These are phyloP conservation scores for Sialis fuliginosa DNA, from an alignment of 2,888 invertebrate genomes.

Conservation along the genomic window DNA sequence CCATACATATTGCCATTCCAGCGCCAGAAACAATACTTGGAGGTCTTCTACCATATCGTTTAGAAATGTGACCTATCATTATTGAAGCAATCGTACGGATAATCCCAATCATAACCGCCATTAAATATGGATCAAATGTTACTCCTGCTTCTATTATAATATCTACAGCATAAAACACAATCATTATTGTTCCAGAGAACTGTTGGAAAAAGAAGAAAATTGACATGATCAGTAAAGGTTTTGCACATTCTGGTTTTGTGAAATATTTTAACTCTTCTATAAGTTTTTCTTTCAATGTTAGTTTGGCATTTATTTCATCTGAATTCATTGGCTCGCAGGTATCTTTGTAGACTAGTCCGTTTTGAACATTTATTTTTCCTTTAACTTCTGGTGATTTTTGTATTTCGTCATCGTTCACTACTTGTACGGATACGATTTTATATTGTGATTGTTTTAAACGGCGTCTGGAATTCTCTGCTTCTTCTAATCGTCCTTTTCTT, in stretches of 20 bases:
- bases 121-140: conserved; percentile 26
- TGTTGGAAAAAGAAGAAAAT: conserved; percentile 38
- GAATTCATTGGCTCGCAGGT: too few relatives aligned
- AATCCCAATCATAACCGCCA: conserved; percentile 30
- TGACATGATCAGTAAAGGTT: conserved; percentile 29
- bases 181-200: conserved; percentile 33
- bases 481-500: conserved; percentile 25
- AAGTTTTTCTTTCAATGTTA: too few relatives aligned
- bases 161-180: conserved; percentile 36
- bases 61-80: conserved; percentile 28
- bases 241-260: conserved; percentile 11
- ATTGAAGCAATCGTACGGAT: conserved; percentile 28
- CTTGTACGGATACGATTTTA: too few relatives aligned
- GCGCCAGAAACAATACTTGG: conserved; percentile 38
- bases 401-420: too few relatives aligned
- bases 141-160: conserved; percentile 29
- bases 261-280: too few relatives aligned
- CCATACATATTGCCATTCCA: conserved; percentile 34
- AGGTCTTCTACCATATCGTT: conserved; percentile 34
- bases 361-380: too few relatives aligned
- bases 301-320: too few relatives aligned
- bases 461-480: conserved; percentile 20
- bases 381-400: too few relatives aligned
- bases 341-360: too few relatives aligned
- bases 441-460: too few relatives aligned